Evolutionary conservation across 2,888 invertebrate species (phyloP), one percentile per base, ranked within the genome.

Genomic region (Nomada goodeniana): DNA sequence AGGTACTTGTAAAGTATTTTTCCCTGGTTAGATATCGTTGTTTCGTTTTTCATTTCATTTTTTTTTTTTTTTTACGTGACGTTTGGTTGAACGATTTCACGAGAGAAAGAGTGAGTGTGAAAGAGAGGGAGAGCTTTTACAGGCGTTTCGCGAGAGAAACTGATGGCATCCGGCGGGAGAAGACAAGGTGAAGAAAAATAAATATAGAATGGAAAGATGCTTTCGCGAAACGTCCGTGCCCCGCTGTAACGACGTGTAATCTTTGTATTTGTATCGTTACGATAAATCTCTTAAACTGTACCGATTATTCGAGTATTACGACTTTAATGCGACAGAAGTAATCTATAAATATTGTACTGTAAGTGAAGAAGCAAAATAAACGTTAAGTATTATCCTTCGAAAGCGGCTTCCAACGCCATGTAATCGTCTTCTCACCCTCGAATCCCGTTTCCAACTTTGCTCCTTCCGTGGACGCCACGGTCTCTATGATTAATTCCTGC

Each of bases 311-410:
- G 89, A 91, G 87, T 91, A 91, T 91, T 89, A 91, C 89, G 67
- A 65, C 90, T 89, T 90, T 89, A 85, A 82, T 89, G 85, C 88
- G 89, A 90, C 85, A 91, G 83, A 90, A 90, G 84, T 92, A 92
- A 90, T 86, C 90, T 92, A 93, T 91, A 92, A 91, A 92, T 93
- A 93, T 90, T 92, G 90, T 93, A 92, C 86, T 89, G 91, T 92
- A 92, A 91, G 90, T 90, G 89, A 91, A 78, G 89, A 86, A 84
- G 83, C 76, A 90, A 86, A 92, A 92, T 92, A 92, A 93, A 92
- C 86, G 85, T 86, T 91, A 91, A 92, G 88, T 89, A 92, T 91
- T 91, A 92, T 90, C 91, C 92, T 92, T 90, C 85, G 86, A 92
- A 86, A 67, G 2, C 23, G 64, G 74, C 13, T 9, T 57, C 53